Percentiles rank a stretch among this genome's conserved stretches.
These are phyloP conservation scores for Aleiodes leptofemur DNA, from an alignment of 2,888 invertebrate species.

Conservation along the genomic window DNA sequence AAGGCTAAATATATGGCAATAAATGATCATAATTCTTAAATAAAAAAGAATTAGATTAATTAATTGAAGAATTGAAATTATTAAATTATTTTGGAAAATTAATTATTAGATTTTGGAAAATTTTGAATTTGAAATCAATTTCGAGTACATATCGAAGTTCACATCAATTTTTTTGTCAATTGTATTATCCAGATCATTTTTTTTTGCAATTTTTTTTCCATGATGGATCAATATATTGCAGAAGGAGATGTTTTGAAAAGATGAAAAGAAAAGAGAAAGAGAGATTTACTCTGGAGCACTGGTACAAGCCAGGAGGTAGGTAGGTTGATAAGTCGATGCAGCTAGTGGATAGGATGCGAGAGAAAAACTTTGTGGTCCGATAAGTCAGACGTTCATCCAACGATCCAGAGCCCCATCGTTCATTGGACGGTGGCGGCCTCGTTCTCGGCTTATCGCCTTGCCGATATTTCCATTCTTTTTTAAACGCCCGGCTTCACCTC, in stretches of 20 bases:
- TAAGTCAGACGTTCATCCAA: slow-evolving; percentile 45
- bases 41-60: no score
- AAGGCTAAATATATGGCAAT: no score
- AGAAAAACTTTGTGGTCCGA: slow-evolving; percentile 41
- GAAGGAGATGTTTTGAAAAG: not conserved
- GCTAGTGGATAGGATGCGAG: slow-evolving; percentile 11
- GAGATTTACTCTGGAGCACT: slow-evolving; percentile 14
- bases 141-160: no score
- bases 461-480: slow-evolving; percentile 22
- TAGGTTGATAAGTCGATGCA: slow-evolving; percentile 39
- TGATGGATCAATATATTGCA: not conserved
- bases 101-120: no score
- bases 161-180: no score
- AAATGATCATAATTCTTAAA: no score
- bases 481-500: slow-evolving; percentile 3
- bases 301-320: slow-evolving; percentile 6
- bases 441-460: slow-evolving; percentile 40
- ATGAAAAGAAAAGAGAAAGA: not conserved
- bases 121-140: no score
- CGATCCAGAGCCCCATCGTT: slow-evolving; percentile 41
- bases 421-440: slow-evolving; percentile 39
- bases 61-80: no score
- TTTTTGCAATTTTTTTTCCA: no score
- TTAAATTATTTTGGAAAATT: no score
- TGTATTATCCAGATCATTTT: no score